Percentiles rank a stretch among this genome's conserved stretches.
These are phyloP conservation scores for Macrostomum lignano DNA, from an alignment of 1,140 invertebrate genomes.

Conservation along the genomic window DNA sequence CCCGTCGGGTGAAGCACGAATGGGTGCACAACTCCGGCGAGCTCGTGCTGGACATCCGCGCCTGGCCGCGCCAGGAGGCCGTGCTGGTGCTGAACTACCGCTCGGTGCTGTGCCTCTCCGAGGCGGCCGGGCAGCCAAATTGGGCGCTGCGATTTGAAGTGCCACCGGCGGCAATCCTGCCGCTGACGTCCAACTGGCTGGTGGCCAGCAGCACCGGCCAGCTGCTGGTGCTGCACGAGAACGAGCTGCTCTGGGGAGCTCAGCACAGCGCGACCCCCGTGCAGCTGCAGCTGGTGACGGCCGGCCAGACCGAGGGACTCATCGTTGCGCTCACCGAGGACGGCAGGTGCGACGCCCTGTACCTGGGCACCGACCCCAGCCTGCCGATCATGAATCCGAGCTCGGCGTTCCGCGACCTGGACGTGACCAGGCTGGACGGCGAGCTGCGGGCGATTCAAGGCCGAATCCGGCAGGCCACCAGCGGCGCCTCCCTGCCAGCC, in stretches of 20 bases:
- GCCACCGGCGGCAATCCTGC: too few relatives aligned
- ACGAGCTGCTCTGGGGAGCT: constrained; percentile 51
- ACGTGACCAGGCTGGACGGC: constrained; percentile 39
- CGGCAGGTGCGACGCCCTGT: constrained; percentile 43
- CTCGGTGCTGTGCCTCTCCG: constrained; percentile 44
- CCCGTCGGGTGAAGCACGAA: constrained; percentile 6
- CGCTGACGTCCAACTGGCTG: constrained; percentile 11
- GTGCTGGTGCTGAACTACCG: constrained; percentile 22
- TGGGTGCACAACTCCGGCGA: constrained; percentile 7
- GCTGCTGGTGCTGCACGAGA: constrained; percentile 46
- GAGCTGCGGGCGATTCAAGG: constrained; percentile 40
- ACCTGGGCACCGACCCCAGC: constrained; percentile 56
- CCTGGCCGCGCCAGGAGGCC: background rate
- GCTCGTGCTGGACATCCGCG: constrained; percentile 6
- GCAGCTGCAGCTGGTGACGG: constrained; percentile 26
- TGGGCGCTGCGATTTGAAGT: too few relatives aligned
- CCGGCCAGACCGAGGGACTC: constrained; percentile 31
- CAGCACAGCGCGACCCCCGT: constrained; percentile 44
- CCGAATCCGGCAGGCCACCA: too few relatives aligned
- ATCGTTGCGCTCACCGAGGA: constrained; percentile 41
- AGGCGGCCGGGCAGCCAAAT: too few relatives aligned
- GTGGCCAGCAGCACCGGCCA: constrained; percentile 23
- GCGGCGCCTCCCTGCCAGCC: too few relatives aligned
- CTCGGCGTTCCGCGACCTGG: constrained; percentile 35
- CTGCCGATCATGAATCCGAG: constrained; percentile 41